These are phyloP conservation scores for Oscheius sp. DNA, from an alignment of 2,888 invertebrate species.

Conservation along the genomic window DNA sequence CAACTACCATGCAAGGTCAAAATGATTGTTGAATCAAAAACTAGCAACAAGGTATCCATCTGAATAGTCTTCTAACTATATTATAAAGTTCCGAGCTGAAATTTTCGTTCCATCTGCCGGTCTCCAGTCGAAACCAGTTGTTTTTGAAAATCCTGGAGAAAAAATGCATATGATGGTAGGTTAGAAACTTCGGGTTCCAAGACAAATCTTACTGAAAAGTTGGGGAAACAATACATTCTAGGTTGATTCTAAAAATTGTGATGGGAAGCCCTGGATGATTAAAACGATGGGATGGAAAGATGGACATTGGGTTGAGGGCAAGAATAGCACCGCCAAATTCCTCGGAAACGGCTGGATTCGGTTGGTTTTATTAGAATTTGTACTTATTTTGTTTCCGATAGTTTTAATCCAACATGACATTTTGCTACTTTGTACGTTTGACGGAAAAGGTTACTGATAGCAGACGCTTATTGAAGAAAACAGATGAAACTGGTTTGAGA, in stretches of 20 bases:
- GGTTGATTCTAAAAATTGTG: conserved; percentile 33
- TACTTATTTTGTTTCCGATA: too few species aligned
- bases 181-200: too few species aligned
- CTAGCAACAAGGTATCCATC: neutral
- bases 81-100: conserved; percentile 12
- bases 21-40: conserved; percentile 17
- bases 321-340: conserved; percentile 48
- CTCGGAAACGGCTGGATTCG: conserved; percentile 49
- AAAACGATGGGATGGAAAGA: conserved; percentile 42
- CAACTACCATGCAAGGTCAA: conserved; percentile 22
- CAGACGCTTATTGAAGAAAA: too few species aligned
- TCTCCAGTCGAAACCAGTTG: conserved; percentile 16
- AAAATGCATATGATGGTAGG: conserved; percentile 21
- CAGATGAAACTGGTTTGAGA: too few species aligned
- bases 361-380: neutral
- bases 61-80: neutral
- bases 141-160: conserved; percentile 20
- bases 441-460: too few species aligned
- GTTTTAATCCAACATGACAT: too few species aligned
- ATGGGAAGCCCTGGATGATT: conserved; percentile 49
- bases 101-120: conserved; percentile 14
- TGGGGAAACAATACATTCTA: neutral
- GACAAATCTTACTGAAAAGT: too few species aligned
- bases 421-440: too few species aligned
- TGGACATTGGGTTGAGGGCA: conserved; percentile 43